Percentiles rank a stretch among this genome's conserved stretches.
phyloP scores from a whole-genome alignment of 2,888 invertebrate genomes.

The Tipula unca region DNA sequence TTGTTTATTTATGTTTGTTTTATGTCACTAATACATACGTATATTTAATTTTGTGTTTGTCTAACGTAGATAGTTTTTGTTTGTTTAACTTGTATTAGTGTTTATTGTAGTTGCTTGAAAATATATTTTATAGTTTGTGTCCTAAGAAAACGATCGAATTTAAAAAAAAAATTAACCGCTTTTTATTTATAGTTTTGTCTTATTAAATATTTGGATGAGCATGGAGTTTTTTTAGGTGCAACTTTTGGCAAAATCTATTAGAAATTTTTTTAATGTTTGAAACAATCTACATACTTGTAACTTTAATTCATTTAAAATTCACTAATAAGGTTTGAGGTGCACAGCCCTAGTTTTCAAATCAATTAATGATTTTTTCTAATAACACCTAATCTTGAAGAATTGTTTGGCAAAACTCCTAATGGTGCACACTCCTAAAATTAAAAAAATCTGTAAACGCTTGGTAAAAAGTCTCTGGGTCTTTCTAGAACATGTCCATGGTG shows the following conservation, averaged over 20 bases:
- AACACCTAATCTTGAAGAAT: too few relatives aligned
- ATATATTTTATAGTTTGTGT: neutral
- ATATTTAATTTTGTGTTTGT: neutral
- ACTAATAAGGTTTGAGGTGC: too few relatives aligned
- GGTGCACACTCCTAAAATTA: too few relatives aligned
- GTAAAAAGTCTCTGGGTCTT: too few relatives aligned
- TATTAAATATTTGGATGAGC: neutral
- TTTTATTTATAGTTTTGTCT: neutral
- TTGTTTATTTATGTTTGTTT: neutral
- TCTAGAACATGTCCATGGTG: too few relatives aligned
- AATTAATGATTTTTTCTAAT: too few relatives aligned
- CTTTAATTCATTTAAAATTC: too few relatives aligned
- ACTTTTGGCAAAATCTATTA: neutral
- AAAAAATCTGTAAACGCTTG: too few relatives aligned
- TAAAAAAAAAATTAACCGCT: neutral
- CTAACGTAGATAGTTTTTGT: neutral
- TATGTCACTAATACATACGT: neutral
- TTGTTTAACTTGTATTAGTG: neutral
- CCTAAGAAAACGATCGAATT: neutral
- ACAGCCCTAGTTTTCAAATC: too few relatives aligned
- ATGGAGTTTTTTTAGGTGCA: neutral
- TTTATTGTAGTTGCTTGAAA: neutral
- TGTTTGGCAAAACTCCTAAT: too few relatives aligned
- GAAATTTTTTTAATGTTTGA: neutral
- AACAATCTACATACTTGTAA: too few relatives aligned